Evolutionary conservation across 2,113 vertebrate species (phyloP).

Genomic region (Larimichthys polyactis): DNA sequence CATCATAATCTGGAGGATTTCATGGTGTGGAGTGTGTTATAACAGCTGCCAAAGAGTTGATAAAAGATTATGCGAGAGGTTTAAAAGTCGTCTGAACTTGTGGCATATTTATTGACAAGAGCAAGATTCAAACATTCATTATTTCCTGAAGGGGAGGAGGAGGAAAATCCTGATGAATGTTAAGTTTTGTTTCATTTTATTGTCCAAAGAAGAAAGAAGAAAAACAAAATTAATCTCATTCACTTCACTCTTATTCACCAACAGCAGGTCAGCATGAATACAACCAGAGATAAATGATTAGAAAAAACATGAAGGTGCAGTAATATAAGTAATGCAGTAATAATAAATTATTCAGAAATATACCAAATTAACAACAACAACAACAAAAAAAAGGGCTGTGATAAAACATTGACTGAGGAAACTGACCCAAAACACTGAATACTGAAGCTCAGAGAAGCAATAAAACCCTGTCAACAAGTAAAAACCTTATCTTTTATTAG

Average conservation of each 20-base stretch:
- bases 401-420: neutral
- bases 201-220: neutral
- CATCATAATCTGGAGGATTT: slow-evolving; percentile 21
- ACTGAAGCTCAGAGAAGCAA: no score
- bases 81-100: neutral
- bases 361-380: neutral
- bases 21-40: neutral
- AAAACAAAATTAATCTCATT: neutral
- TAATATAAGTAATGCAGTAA: no score
- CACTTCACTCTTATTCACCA: no score
- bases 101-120: neutral
- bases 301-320: neutral
- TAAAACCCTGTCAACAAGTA: no score
- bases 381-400: neutral
- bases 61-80: neutral
- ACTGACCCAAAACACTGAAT: neutral
- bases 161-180: neutral
- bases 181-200: neutral
- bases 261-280: neutral
- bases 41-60: neutral
- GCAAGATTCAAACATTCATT: neutral
- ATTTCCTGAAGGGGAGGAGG: neutral
- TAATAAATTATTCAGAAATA: slow-evolving; percentile 5
- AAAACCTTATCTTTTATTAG: no score
- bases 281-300: neutral